A percentile compares a stretch with the other conserved stretches of the same genome.
Evolutionary conservation across 2,888 invertebrate species (phyloP).

Genomic region (Kryphioiulus occultus): DNA sequence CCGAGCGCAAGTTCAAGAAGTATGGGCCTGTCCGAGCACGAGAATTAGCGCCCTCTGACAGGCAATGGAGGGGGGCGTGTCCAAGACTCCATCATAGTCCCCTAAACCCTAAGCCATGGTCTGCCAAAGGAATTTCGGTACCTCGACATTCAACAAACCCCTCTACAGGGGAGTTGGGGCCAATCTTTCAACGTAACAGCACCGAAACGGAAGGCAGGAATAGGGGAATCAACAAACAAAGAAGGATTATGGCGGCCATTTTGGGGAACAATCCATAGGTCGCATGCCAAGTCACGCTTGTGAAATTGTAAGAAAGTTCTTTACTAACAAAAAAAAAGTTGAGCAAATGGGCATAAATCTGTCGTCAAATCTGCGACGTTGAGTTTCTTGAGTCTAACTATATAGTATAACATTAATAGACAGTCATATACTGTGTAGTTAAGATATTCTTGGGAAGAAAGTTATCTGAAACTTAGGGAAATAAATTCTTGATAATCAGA

Average conservation of each 20-base stretch:
- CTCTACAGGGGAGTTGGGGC: neutral
- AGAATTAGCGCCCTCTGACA: slow-evolving; percentile 8
- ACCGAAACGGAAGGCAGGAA: slow-evolving; percentile 25
- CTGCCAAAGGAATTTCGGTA: slow-evolving; percentile 1
- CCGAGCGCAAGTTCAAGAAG: slow-evolving; percentile 6
- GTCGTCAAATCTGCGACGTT: neutral
- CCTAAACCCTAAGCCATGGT: neutral
- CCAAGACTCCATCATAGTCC: neutral
- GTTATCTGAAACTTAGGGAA: neutral
- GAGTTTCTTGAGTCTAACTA: neutral
- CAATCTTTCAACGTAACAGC: slow-evolving; percentile 8
- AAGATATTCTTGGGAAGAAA: neutral
- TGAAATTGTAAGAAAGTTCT: neutral
- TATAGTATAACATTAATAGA: too few species aligned
- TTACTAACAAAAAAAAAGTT: neutral
- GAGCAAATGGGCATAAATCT: too few species aligned
- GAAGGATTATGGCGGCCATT: neutral
- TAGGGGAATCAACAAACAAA: neutral
- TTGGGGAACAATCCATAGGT: neutral
- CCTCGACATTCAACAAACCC: too few species aligned
- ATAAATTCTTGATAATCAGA: too few species aligned
- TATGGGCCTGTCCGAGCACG: neutral
- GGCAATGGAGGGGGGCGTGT: neutral
- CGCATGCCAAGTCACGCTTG: slow-evolving; percentile 3
- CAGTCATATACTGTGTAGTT: too few species aligned